Percentiles rank a stretch among this genome's conserved stretches.
phyloP scores from a whole-genome alignment of 2,113 vertebrate genomes.

The Platichthys flesus region DNA sequence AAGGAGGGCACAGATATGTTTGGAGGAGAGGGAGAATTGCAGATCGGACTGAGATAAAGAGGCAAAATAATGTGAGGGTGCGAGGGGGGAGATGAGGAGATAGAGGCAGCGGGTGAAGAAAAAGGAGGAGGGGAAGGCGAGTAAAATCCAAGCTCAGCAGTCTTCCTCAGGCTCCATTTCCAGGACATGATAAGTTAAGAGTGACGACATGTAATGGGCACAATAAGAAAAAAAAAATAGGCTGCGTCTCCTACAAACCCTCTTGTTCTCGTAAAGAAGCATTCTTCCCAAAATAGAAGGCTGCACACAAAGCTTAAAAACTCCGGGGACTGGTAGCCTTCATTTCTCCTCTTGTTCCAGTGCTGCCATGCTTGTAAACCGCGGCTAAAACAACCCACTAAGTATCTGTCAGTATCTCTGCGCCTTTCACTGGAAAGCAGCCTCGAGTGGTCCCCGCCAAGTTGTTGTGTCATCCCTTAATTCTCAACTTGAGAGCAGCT shows the following conservation, averaged over 20 bases:
- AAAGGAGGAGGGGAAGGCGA: conserved; percentile 22
- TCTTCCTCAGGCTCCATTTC: conserved; percentile 76
- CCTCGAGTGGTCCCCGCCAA: conserved; percentile 22
- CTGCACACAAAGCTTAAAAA: conserved; percentile 26
- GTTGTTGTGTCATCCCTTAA: conserved; percentile 38
- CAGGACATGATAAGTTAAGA: conserved; percentile 80
- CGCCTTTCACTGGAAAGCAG: conserved; percentile 42
- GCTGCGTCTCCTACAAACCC: conserved; percentile 28
- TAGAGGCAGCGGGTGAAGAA: conserved; percentile 12
- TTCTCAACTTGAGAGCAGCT: conserved; percentile 25
- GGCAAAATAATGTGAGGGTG: conserved; percentile 51
- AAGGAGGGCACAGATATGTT: conserved; percentile 62
- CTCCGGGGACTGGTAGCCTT: conserved; percentile 49
- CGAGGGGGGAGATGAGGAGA: conserved; percentile 39
- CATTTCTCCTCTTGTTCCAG: conserved; percentile 54
- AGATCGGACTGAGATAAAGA: conserved; percentile 70
- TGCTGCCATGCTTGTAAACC: conserved; percentile 48
- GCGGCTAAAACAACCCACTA: conserved; percentile 52
- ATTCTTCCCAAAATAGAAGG: conserved; percentile 51
- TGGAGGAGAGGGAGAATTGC: conserved; percentile 50
- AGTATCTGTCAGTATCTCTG: conserved; percentile 54
- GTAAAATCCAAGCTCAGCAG: conserved; percentile 76
- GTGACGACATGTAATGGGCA: conserved; percentile 76
- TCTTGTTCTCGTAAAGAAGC: conserved; percentile 48
- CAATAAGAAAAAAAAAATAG: conserved; percentile 56